Evolutionary conservation across 2,888 invertebrate genomes (phyloP).

Genomic region (Tyria jacobaeae): DNA sequence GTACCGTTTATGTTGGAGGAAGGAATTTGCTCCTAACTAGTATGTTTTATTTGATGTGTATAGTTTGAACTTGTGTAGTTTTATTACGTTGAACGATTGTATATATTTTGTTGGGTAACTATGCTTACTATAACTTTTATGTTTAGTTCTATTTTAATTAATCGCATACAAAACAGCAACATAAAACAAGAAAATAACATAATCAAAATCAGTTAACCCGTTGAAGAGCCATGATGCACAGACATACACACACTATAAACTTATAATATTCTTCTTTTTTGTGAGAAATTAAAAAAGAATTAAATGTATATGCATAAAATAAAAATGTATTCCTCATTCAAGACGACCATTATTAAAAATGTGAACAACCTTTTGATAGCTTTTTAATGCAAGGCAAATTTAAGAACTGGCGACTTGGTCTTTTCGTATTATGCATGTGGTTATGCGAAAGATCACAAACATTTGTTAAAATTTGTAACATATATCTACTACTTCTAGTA

Average conservation of each 20-base stretch:
- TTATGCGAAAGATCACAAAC: neutral
- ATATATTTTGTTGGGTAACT: conserved; percentile 1
- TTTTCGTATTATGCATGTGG: no score
- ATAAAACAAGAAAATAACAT: no score
- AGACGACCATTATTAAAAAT: neutral
- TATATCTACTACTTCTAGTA: neutral
- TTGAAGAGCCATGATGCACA: no score
- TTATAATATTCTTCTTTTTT: no score
- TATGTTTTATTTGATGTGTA: conserved; percentile 5
- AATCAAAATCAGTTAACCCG: no score
- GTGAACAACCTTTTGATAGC: neutral
- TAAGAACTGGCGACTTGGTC: neutral
- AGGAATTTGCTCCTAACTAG: conserved; percentile 3
- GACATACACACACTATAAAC: no score
- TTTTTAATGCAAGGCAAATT: neutral
- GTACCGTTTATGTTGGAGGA: conserved; percentile 10
- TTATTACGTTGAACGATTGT: neutral
- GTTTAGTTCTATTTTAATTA: neutral
- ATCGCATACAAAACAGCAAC: neutral
- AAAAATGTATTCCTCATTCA: neutral
- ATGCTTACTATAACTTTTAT: neutral
- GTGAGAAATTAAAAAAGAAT: no score
- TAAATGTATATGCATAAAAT: no score
- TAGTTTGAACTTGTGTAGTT: neutral
- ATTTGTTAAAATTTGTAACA: neutral